Conservation (phyloP, 1,140 invertebrate species). For the Coelopa frigida region DNA sequence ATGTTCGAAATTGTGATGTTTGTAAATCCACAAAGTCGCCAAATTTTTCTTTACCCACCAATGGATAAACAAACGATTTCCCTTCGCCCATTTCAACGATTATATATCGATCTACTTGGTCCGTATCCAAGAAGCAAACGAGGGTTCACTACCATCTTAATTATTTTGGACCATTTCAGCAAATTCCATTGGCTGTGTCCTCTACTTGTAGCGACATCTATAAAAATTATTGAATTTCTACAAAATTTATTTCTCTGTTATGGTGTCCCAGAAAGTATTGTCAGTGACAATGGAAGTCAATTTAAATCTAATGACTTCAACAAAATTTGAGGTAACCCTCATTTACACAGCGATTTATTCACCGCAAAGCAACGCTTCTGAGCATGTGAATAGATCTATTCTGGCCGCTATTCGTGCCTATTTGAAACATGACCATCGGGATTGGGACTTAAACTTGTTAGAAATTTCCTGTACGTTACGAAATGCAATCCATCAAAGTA, state of each 20-base stretch:
- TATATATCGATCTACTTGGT: too few species aligned
- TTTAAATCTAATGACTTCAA: neutral
- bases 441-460: neutral
- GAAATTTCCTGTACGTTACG: neutral
- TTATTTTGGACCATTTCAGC: neutral
- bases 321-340: too few species aligned
- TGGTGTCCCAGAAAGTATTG: constrained; percentile 1
- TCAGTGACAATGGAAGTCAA: neutral
- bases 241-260: neutral
- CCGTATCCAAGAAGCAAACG: too few species aligned
- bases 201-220: too few species aligned
- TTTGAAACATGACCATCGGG: neutral
- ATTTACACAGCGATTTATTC: too few species aligned
- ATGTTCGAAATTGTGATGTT: neutral
- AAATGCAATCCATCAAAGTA: neutral
- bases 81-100: too few species aligned
- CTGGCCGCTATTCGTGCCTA: neutral
- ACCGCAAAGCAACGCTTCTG: too few species aligned
- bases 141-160: too few species aligned
- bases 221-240: too few species aligned
- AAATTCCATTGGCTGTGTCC: too few species aligned
- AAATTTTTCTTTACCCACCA: neutral
- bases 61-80: neutral
- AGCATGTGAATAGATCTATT: neutral
- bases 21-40: neutral